Conservation (phyloP, 2,113 vertebrate genomes). For the Beaufortia kweichowensis region DNA sequence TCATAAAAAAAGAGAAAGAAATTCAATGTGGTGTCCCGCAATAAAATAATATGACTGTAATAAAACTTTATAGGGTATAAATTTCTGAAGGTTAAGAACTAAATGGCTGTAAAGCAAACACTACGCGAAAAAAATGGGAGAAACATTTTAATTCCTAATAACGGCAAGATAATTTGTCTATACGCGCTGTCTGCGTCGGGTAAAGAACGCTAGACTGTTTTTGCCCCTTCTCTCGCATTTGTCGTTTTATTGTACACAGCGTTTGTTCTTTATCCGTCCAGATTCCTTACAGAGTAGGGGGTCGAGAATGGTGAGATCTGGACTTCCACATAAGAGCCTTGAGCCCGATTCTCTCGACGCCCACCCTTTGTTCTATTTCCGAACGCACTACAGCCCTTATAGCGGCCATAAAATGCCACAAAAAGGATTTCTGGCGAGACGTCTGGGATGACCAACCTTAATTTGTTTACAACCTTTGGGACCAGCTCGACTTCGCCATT, state of each 20-base stretch:
- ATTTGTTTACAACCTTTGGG: constrained; percentile 70
- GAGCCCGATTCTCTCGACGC: constrained; percentile 63
- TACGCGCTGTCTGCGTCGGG: neutral
- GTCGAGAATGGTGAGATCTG: constrained; percentile 48
- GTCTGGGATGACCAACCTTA: constrained; percentile 72
- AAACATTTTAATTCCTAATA: constrained; percentile 79
- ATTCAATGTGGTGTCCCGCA: constrained; percentile 84
- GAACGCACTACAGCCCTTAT: constrained; percentile 70
- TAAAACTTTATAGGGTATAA: constrained; percentile 99
- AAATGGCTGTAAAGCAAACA: constrained; percentile 98
- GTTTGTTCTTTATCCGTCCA: constrained; percentile 55
- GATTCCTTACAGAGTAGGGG: constrained; percentile 54
- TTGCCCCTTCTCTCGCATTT: constrained; percentile 44
- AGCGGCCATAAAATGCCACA: constrained; percentile 63
- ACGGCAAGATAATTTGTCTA: constrained; percentile 53
- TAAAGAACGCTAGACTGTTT: neutral
- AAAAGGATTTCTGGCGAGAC: constrained; percentile 72
- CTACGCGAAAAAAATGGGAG: constrained; percentile 66
- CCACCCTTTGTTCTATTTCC: constrained; percentile 76
- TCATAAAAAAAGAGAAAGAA: constrained; percentile 82
- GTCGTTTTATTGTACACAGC: constrained; percentile 65
- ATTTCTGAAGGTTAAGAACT: constrained; percentile 99
- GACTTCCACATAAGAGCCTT: constrained; percentile 66
- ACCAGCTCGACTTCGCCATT: constrained; percentile 56
- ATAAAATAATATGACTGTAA: constrained; percentile 99